Percentiles rank a stretch among this genome's conserved stretches.
These are phyloP conservation scores for Pteruthius melanotis DNA, from an alignment of 2,113 vertebrate genomes.

Conservation along the genomic window DNA sequence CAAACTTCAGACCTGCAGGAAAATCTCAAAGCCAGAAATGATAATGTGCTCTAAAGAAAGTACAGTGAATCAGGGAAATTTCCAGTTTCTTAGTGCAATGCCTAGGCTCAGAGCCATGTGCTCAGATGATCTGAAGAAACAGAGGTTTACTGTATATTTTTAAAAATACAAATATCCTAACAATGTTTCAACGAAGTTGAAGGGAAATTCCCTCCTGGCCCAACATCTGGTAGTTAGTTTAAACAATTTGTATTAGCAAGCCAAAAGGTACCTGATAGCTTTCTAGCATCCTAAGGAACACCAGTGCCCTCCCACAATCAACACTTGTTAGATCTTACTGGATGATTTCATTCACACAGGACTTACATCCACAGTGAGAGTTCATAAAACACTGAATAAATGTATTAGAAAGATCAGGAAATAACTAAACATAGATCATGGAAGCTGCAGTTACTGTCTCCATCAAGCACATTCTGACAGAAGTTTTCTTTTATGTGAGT, in stretches of 20 bases:
- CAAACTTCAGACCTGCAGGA: background rate
- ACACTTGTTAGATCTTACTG: background rate
- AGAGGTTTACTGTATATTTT: background rate
- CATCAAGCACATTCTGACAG: background rate
- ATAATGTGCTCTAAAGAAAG: background rate
- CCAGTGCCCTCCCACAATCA: background rate
- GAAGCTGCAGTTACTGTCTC: background rate
- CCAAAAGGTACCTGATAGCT: background rate
- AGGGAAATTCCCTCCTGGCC: background rate
- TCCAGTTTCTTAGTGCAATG: background rate
- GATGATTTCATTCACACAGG: background rate
- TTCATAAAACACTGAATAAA: slow-evolving; percentile 15
- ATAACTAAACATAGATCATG: background rate
- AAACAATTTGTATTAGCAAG: background rate
- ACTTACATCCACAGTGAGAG: background rate
- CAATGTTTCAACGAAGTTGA: background rate
- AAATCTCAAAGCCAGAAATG: background rate
- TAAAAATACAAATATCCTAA: background rate
- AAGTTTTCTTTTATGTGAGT: background rate
- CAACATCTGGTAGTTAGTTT: background rate
- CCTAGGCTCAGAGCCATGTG: background rate
- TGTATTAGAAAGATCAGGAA: background rate
- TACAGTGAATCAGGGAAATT: background rate
- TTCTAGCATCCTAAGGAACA: background rate
- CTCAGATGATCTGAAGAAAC: background rate